Percentiles rank a stretch among this genome's conserved stretches.
Evolutionary conservation across 2,888 invertebrate genomes (phyloP).

Genomic region (Polymixis lichenea): DNA sequence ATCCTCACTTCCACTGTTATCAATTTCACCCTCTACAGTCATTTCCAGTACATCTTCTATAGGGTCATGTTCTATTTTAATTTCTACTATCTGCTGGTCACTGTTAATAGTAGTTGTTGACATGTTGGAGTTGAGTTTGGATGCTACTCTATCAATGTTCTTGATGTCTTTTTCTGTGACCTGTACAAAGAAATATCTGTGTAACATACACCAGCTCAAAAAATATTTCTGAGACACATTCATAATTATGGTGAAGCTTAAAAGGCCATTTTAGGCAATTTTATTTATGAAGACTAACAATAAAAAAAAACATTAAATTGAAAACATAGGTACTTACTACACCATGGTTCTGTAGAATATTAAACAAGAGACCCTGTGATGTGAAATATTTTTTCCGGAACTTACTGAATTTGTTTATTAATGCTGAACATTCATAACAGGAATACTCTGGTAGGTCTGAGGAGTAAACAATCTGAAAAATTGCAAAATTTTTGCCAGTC

Average conservation of each 20-base stretch:
- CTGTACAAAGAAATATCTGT: slow-evolving; percentile 6
- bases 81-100: neutral
- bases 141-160: slow-evolving; percentile 31
- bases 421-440: slow-evolving; percentile 38
- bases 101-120: neutral
- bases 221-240: neutral
- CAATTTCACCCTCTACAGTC: neutral
- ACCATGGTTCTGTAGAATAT: slow-evolving; percentile 38
- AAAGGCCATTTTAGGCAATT: too few species aligned
- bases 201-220: neutral
- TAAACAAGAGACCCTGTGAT: slow-evolving; percentile 35
- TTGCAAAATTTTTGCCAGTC: neutral
- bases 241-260: too few species aligned
- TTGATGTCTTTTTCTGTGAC: slow-evolving; percentile 38
- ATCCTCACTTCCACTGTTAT: slow-evolving; percentile 23
- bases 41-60: slow-evolving; percentile 1
- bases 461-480: slow-evolving; percentile 32
- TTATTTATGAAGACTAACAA: too few species aligned
- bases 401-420: slow-evolving; percentile 35
- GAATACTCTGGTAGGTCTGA: slow-evolving; percentile 38
- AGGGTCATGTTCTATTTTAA: slow-evolving; percentile 27
- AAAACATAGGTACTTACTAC: slow-evolving; percentile 14
- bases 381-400: slow-evolving; percentile 40
- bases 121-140: slow-evolving; percentile 22
- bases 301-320: too few species aligned